Base-by-base conservation (phyloP, 2,888 invertebrate genomes). In the Hemistola chrysoprasaria region DNA sequence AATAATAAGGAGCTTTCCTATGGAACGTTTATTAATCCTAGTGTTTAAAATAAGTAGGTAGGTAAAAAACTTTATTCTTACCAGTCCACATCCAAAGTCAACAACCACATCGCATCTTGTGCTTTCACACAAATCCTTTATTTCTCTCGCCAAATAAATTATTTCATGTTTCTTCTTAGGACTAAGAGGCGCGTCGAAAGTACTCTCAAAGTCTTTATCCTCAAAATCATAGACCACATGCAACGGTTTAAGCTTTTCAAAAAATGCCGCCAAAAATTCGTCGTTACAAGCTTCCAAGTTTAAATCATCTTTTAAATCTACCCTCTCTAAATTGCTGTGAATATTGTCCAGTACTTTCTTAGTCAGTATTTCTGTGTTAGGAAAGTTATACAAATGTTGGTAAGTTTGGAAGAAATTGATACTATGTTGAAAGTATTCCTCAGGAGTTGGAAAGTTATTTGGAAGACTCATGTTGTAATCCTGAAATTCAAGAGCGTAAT, bases 41-140 rank as follows among this genome's bases (percentile, higher is more conserved):
- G n/a, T n/a, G n/a, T n/a, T n/a, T n/a, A n/a, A n/a, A n/a, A n/a
- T n/a, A n/a, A n/a, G n/a, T n/a, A n/a, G n/a, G n/a, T n/a, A n/a
- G n/a, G n/a, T n/a, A n/a, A n/a, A n/a, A n/a, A n/a, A n/a, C n/a
- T n/a, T n/a, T n/a, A 16, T 22, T 38, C 90, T 90, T 85, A 94
- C 94, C 84, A 95, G 78, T 3, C 95, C 95, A 8, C 93, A 91
- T 7, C 95, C 95, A 57, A 95, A 88, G 73, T 95, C 95, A 0
- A 95, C 86, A 9, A 95, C 78, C 1, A 90, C 74, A 30, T 88
- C 70, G 40, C 91, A 88, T 4, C 77, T 67, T 4, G 70, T 62
- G 16, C 75, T 53, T n/a, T 64, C 55, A 56, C 92, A 93, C 29
- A 90, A 57, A 9, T 73, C 56, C 39, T 88, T 73, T 9, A 93